Evolutionary conservation across 2,888 invertebrate genomes (phyloP).

Genomic region (Lumbricus terrestris): DNA sequence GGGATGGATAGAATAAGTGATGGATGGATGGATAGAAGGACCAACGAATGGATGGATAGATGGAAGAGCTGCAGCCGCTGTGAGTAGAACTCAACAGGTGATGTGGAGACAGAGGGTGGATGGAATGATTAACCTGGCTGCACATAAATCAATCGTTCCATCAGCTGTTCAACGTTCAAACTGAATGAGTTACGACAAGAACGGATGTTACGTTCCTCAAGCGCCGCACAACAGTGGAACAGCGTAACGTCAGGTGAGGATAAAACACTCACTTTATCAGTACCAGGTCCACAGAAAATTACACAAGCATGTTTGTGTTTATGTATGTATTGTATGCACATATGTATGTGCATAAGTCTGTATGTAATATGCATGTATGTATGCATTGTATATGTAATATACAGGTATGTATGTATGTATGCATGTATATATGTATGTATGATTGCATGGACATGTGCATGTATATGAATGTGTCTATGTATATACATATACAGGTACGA

Average conservation of each 20-base stretch:
- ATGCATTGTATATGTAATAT: neutral
- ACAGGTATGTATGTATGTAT: neutral
- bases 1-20: too few relatives aligned
- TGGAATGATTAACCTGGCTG: neutral
- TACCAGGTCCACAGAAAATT: neutral
- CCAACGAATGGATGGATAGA: too few relatives aligned
- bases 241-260: neutral
- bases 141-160: neutral
- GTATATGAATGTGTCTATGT: neutral
- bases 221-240: neutral
- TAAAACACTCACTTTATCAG: neutral
- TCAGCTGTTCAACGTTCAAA: neutral
- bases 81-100: too few relatives aligned
- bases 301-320: too few relatives aligned
- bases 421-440: neutral
- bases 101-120: neutral
- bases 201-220: neutral
- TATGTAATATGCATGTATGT: neutral
- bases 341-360: neutral
- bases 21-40: too few relatives aligned
- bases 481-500: too few relatives aligned
- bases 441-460: neutral
- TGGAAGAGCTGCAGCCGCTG: too few relatives aligned
- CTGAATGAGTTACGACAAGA: neutral
- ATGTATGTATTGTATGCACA: neutral